Percentiles rank a stretch among this genome's conserved stretches.
phyloP scores from a whole-genome alignment of 2,797 vertebrate genomes.

The Argya squamiceps region DNA sequence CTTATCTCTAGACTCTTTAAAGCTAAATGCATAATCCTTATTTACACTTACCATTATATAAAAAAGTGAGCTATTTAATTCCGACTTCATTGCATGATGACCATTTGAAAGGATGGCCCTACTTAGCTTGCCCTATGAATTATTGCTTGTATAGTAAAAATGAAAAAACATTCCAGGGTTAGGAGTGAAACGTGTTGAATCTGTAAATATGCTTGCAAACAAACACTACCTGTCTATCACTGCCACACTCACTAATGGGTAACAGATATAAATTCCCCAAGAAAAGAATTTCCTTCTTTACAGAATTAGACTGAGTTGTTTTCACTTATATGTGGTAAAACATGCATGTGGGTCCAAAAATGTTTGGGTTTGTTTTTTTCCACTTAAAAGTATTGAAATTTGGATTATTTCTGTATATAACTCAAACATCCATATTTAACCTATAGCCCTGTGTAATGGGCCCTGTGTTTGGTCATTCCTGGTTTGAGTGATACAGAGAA shows the following conservation, averaged over 20 bases:
- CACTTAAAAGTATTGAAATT: background rate
- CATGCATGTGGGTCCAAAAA: background rate
- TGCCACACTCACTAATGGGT: background rate
- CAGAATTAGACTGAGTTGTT: background rate
- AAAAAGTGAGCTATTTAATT: background rate
- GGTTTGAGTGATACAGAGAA: background rate
- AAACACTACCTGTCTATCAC: background rate
- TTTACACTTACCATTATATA: background rate
- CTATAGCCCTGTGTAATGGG: background rate
- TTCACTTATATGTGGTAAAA: background rate
- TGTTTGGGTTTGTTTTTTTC: background rate
- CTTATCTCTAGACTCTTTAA: background rate
- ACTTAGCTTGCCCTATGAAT: background rate
- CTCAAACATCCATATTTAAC: background rate
- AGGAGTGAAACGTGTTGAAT: background rate
- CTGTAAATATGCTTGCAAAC: background rate
- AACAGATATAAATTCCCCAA: background rate
- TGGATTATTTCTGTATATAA: background rate
- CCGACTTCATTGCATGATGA: background rate
- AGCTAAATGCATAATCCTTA: background rate
- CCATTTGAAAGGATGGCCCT: background rate
- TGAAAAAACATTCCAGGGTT: background rate
- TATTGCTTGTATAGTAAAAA: background rate
- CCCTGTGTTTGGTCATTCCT: background rate
- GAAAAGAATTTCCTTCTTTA: background rate